phyloP scores from a whole-genome alignment of 2,797 vertebrate genomes.

The Neolamprologus multifasciatus region DNA sequence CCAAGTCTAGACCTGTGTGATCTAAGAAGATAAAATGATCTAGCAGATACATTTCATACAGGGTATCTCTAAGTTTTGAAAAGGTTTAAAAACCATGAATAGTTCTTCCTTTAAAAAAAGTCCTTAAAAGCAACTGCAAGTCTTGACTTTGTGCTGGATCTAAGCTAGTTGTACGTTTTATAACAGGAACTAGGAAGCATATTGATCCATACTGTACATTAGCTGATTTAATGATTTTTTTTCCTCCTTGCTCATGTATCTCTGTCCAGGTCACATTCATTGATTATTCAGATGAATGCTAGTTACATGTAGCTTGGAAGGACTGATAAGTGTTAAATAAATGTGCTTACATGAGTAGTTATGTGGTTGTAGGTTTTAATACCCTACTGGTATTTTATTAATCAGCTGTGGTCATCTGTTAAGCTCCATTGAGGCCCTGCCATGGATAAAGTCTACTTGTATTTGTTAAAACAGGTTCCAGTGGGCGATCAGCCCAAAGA shows the following conservation, averaged over 20 bases:
- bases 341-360: not conserved
- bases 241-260: not conserved
- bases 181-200: not conserved
- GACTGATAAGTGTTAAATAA: not conserved
- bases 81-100: not conserved
- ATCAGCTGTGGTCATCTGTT: not conserved
- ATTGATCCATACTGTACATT: not conserved
- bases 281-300: not conserved
- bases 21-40: not conserved
- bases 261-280: not conserved
- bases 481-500: conserved; percentile 97
- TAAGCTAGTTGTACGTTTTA: not conserved
- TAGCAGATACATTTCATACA: not conserved
- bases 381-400: not conserved
- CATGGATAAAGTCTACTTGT: not conserved
- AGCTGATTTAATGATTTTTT: not conserved
- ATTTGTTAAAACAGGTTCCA: conserved; percentile 78
- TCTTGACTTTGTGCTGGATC: not conserved
- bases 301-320: not conserved
- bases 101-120: not conserved
- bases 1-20: not conserved
- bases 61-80: not conserved
- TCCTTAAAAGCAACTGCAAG: not conserved
- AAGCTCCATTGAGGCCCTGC: not conserved
- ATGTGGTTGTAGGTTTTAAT: not conserved